Evolutionary conservation across 2,113 vertebrate species (phyloP), one percentile per base, ranked within the genome.

Genomic region (Calidris pugnax): DNA sequence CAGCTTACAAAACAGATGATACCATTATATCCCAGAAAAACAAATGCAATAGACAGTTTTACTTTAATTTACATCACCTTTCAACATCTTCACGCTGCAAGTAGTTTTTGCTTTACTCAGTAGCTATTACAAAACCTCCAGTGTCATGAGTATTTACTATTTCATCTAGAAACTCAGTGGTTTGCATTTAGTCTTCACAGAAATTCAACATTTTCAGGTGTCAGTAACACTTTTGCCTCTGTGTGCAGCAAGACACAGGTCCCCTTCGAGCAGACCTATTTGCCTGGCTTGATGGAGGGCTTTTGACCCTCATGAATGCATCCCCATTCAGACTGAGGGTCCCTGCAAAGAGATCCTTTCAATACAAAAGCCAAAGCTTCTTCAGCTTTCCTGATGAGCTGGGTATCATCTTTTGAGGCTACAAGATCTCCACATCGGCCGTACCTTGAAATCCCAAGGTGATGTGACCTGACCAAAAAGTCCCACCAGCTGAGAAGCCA

Each of bases 251-350:
- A 57, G 43, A n/a, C 12, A 37, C 12, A 4, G 2, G 41, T 48
- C 37, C n/a, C 6, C 59, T 87, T 74, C 0, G 0, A 64, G 55
- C 80, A 77, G 69, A 81, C 6, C 51, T 39, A 5, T 66, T 84
- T 45, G 21, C 30, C 73, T 63, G 50, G 23, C 27, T 88, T 81
- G 28, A 7, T 62, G 51, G 26, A 60, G 28, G 13, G 35, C 28
- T 81, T 88, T 73, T 41, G 37, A 57, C 30, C 5, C 15, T 63
- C 22, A 7, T 5, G 12, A 76, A 10, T 12, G 14, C 33, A 33
- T 24, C 19, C 41, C 7, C 1, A 0, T 67, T 73, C 47, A 48
- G 37, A 63, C 11, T 1, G 0, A 76, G 76, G 53, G 13, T 57
- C 7, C 35, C 53, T 78, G 28, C 53, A 76, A 26, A 75, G 21